phyloP scores from a whole-genome alignment of 2,113 vertebrate species.

The Terrapene triunguis region DNA sequence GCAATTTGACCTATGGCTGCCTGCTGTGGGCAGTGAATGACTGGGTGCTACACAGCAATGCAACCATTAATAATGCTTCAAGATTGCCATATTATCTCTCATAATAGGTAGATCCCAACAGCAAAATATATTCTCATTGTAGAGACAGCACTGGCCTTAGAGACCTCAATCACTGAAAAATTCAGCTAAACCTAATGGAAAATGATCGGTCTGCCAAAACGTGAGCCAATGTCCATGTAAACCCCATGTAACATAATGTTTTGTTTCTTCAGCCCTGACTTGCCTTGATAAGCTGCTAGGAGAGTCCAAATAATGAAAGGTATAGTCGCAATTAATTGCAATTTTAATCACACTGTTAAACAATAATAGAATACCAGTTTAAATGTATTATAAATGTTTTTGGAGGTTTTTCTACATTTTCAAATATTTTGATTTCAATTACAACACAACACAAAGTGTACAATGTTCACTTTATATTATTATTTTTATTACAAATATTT shows the following conservation, averaged over 20 bases:
- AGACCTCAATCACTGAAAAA: conserved; percentile 16
- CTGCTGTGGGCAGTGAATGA: background rate
- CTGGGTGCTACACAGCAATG: background rate
- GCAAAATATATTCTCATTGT: background rate
- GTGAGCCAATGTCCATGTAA: conserved; percentile 42
- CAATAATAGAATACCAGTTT: no score
- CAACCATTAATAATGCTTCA: background rate
- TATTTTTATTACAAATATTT: no score
- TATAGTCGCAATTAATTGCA: no score
- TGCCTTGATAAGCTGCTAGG: conserved; percentile 38
- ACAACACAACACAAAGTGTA: no score
- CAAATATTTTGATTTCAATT: no score
- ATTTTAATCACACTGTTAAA: no score
- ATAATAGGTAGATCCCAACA: background rate
- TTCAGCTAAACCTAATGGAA: conserved; percentile 30
- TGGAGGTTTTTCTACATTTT: no score
- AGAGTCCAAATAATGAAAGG: background rate
- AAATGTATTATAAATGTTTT: no score
- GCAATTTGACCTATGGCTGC: background rate
- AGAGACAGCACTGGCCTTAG: background rate
- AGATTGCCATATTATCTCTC: background rate
- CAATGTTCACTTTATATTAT: no score
- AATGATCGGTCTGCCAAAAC: background rate
- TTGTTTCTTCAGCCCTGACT: conserved; percentile 55
- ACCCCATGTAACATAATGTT: background rate